phyloP scores from a whole-genome alignment of 2,888 invertebrate species.

The Troides helena region DNA sequence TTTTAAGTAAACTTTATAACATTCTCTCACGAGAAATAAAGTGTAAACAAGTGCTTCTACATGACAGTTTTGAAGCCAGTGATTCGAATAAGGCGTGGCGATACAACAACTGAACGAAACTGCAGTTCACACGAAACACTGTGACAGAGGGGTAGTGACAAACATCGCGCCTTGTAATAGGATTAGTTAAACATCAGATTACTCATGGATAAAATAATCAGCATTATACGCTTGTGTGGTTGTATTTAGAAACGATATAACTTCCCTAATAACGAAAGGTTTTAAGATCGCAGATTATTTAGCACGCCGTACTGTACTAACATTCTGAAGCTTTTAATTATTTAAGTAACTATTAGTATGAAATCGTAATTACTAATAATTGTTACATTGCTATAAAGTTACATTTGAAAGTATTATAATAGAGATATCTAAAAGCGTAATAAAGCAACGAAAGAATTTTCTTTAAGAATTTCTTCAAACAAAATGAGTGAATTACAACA shows the following conservation, averaged over 20 bases:
- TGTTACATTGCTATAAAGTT: no score
- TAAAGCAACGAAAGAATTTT: no score
- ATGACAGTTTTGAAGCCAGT: slow-evolving; percentile 8
- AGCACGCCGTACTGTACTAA: not conserved
- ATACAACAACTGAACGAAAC: slow-evolving; percentile 36
- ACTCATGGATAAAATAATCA: slow-evolving; percentile 10
- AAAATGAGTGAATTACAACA: no score
- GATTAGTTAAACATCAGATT: slow-evolving; percentile 16
- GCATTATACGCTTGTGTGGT: slow-evolving; percentile 17
- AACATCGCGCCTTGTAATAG: slow-evolving; percentile 2
- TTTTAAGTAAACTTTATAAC: no score
- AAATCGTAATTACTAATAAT: no score
- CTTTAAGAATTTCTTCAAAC: no score
- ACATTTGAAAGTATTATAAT: no score
- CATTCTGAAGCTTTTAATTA: not conserved
- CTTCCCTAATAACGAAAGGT: not conserved
- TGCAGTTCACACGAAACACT: slow-evolving; percentile 39
- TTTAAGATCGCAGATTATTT: not conserved
- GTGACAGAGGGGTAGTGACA: slow-evolving; percentile 25
- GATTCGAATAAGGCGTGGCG: slow-evolving; percentile 35
- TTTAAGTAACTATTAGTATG: no score
- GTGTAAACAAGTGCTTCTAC: not conserved
- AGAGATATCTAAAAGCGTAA: no score
- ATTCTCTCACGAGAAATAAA: slow-evolving; percentile 7
- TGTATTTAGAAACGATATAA: not conserved